These are phyloP conservation scores for Heliconius aoede DNA, from an alignment of 2,888 invertebrate genomes.

Conservation along the genomic window DNA sequence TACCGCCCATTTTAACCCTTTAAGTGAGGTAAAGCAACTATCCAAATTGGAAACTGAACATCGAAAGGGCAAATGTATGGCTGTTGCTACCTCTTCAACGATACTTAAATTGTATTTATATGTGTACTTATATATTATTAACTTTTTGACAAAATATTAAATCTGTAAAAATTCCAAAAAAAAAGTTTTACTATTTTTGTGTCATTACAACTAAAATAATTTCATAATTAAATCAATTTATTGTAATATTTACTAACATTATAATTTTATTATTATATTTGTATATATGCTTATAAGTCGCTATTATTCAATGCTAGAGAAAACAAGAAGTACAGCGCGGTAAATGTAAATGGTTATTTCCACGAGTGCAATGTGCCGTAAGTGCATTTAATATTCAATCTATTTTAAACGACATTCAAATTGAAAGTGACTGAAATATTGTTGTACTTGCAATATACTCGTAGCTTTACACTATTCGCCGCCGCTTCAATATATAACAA, in stretches of 20 bases:
- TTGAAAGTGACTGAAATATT: constrained; percentile 20
- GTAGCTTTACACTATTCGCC: not conserved
- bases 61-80: not conserved
- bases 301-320: not conserved
- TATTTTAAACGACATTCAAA: constrained; percentile 27
- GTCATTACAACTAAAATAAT: no score
- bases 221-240: no score
- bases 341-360: constrained; percentile 22
- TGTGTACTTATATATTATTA: no score
- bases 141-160: no score
- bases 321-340: not conserved
- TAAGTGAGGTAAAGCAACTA: constrained; percentile 54
- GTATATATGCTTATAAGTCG: not conserved
- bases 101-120: constrained; percentile 7
- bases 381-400: constrained; percentile 32
- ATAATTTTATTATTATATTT: not conserved
- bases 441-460: not conserved
- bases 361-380: constrained; percentile 16
- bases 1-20: constrained; percentile 71
- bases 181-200: no score
- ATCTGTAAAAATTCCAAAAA: no score
- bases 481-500: not conserved
- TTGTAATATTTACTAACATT: no score
- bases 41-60: constrained; percentile 41
- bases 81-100: constrained; percentile 26